Conservation (phyloP, 2,797 vertebrate species). For the Etheostoma perlongum region DNA sequence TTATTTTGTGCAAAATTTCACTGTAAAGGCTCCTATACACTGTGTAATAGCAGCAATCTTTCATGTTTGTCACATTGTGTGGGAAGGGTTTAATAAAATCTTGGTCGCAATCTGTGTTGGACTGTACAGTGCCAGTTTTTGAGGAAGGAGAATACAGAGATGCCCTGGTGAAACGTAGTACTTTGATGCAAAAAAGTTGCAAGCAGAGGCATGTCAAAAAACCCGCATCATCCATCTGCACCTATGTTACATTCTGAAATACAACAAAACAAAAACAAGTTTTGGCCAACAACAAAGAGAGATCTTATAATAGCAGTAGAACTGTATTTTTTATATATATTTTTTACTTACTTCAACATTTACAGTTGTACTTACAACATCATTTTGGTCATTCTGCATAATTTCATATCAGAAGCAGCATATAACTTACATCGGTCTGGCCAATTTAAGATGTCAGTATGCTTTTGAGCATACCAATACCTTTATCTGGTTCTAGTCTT, state of each 20-base stretch:
- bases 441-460: neutral
- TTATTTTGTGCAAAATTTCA: neutral
- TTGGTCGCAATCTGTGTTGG: neutral
- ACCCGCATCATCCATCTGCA: slow-evolving; percentile 46
- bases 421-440: fast-evolving
- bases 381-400: neutral
- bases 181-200: slow-evolving; percentile 40
- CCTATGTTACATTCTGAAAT: slow-evolving; percentile 40
- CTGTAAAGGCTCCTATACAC: neutral
- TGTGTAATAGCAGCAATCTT: slow-evolving; percentile 12
- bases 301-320: neutral
- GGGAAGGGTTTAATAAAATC: neutral
- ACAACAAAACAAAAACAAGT: slow-evolving; percentile 36
- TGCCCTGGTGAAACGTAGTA: neutral
- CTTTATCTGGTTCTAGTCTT: neutral
- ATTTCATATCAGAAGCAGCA: neutral
- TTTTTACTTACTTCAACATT: neutral
- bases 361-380: neutral
- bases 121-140: neutral
- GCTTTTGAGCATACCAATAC: neutral
- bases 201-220: slow-evolving; percentile 52
- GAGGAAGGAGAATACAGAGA: neutral
- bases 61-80: neutral
- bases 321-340: neutral
- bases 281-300: neutral